Evolutionary conservation across 2,888 invertebrate species (phyloP), one percentile per base, ranked within the genome.

Genomic region (Leuctra nigra): DNA sequence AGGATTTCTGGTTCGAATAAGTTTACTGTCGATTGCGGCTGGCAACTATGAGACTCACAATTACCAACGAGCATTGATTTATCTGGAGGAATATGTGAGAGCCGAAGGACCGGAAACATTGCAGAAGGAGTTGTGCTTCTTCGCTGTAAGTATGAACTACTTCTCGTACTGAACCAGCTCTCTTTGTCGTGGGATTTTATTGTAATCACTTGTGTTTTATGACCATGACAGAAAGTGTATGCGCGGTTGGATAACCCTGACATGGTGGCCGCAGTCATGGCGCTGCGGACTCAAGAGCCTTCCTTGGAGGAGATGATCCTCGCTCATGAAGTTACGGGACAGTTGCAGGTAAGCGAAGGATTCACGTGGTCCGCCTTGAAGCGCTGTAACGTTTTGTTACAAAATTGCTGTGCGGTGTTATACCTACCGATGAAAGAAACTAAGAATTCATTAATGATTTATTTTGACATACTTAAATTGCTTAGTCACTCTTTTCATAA

Each of bases 161-260:
- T 11, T 7, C 29, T 29, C 29, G 29, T 7, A 29, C 29, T 6
- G 29, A 29, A 29, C 29, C 29, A 11, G 6, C 29, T 7, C 29
- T 29, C 29, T 29, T 29, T 7, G 29, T 29, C 29, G 11, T 29
- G n/a, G n/a, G n/a, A n/a, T n/a, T n/a, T n/a, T n/a, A n/a, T n/a
- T n/a, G n/a, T n/a, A n/a, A n/a, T n/a, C n/a, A n/a, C n/a, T n/a
- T n/a, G n/a, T n/a, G n/a, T n/a, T n/a, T n/a, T n/a, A n/a, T n/a
- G n/a, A n/a, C n/a, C n/a, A 57, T 65, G 68, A 11, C 66, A 81
- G 77, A 86, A 91, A 75, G 84, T 96, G 64, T 95, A 95, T 69
- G 87, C 90, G 0, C 79, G 88, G 59, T 70, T 97, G 60, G 88
- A 92, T 69, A 95, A 97, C 69, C 84, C 92, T 0, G 96, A 97